phyloP scores from a whole-genome alignment of 2,888 invertebrate genomes.

The Caenorhabditis afra region DNA sequence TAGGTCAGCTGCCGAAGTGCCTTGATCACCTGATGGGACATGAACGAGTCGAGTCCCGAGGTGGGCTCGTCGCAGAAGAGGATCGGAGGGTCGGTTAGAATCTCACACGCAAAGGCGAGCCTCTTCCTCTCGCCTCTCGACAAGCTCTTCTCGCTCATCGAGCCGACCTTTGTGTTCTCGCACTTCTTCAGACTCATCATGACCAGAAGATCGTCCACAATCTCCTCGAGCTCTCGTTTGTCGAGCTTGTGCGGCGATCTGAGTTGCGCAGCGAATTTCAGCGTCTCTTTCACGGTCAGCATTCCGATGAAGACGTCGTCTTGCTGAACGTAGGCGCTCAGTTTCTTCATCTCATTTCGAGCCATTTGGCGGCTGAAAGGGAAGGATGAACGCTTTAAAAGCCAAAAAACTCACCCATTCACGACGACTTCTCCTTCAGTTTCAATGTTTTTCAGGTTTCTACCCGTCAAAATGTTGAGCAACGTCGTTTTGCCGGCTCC shows the following conservation, averaged over 20 bases:
- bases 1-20: constrained; percentile 47
- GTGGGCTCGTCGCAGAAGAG: constrained; percentile 74
- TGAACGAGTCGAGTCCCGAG: constrained; percentile 71
- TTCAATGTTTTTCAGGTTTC: constrained; percentile 80
- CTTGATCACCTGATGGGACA: constrained; percentile 68
- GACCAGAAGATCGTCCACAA: constrained; percentile 56
- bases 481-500: constrained; percentile 93
- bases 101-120: constrained; percentile 91
- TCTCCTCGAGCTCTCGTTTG: constrained; percentile 67
- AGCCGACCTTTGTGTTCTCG: constrained; percentile 60
- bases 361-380: constrained; percentile 51
- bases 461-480: constrained; percentile 88
- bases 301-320: constrained; percentile 90
- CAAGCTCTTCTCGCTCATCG: constrained; percentile 86
- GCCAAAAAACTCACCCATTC: constrained; percentile 46
- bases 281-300: constrained; percentile 90
- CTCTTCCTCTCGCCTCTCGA: constrained; percentile 97
- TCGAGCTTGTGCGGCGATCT: constrained; percentile 48
- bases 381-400: no score
- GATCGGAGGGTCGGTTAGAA: constrained; percentile 73
- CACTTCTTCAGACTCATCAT: constrained; percentile 61
- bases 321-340: constrained; percentile 92
- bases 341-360: constrained; percentile 82
- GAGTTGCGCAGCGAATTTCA: constrained; percentile 86
- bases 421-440: constrained; percentile 64